Conservation (phyloP, 2,113 vertebrate species). For the Apistogramma diplotaenia region DNA sequence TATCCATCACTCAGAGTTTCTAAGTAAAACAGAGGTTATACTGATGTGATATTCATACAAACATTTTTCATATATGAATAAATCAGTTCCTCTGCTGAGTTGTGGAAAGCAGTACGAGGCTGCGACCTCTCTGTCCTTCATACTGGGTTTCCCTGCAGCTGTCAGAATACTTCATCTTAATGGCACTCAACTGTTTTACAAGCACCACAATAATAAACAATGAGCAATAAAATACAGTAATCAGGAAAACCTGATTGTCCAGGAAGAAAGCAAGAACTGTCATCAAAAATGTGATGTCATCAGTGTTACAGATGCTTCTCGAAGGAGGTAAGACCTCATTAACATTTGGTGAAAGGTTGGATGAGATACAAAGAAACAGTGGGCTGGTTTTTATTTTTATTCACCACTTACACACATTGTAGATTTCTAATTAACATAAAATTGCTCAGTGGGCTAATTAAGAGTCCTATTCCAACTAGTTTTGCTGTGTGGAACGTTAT, state of each 20-base stretch:
- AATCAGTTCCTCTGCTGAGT: not conserved
- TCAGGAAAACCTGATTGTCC: not conserved
- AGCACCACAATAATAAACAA: not conserved
- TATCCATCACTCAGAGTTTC: not conserved
- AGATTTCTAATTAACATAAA: not conserved
- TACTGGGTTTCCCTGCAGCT: not conserved
- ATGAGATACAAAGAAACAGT: not conserved
- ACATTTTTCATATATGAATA: not conserved
- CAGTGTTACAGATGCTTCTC: not conserved
- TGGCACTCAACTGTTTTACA: not conserved
- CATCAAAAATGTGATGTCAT: not conserved
- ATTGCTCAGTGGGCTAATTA: not conserved
- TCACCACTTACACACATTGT: not conserved
- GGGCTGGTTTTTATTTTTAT: not conserved
- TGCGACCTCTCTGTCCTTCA: not conserved
- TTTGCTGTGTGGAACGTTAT: not conserved
- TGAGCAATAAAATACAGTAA: not conserved
- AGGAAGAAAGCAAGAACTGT: too few relatives aligned
- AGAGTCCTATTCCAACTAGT: not conserved
- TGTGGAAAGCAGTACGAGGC: not conserved
- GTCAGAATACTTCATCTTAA: not conserved
- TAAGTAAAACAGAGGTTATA: too few relatives aligned
- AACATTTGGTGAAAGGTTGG: not conserved
- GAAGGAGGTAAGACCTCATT: not conserved
- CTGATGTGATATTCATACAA: not conserved